Conservation (phyloP, 2,888 invertebrate species). For the Taenaris catops region DNA sequence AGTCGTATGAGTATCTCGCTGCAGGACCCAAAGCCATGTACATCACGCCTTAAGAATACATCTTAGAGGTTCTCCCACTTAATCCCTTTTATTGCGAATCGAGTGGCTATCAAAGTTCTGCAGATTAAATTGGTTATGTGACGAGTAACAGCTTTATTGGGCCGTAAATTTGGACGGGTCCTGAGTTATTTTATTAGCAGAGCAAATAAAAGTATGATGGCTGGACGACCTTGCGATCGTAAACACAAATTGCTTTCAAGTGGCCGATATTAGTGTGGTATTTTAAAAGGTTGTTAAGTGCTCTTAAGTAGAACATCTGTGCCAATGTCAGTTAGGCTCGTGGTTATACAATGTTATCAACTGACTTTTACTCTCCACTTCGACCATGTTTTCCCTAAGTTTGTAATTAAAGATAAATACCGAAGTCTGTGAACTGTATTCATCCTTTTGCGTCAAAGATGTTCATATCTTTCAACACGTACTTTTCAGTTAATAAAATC, state of each 20-base stretch:
- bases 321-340: background rate
- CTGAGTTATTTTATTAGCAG: slow-evolving; percentile 56
- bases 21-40: background rate
- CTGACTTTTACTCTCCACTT: no score
- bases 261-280: slow-evolving; percentile 5
- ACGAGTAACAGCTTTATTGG: slow-evolving; percentile 60
- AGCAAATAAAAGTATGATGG: slow-evolving; percentile 46
- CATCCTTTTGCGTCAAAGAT: no score
- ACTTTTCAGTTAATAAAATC: no score
- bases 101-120: slow-evolving; percentile 30
- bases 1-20: background rate
- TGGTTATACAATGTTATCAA: no score
- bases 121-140: slow-evolving; percentile 66
- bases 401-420: no score
- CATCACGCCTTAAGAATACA: slow-evolving; percentile 6
- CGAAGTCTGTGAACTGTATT: no score
- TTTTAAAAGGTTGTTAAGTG: slow-evolving; percentile 8
- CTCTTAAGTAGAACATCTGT: slow-evolving; percentile 7
- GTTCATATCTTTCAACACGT: no score
- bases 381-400: no score
- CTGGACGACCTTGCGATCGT: slow-evolving; percentile 33
- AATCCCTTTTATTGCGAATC: slow-evolving; percentile 31
- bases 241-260: slow-evolving; percentile 46
- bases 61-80: slow-evolving; percentile 15
- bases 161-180: slow-evolving; percentile 46